These are phyloP conservation scores for Timandra comae DNA, from an alignment of 2,888 invertebrate species.

Conservation along the genomic window DNA sequence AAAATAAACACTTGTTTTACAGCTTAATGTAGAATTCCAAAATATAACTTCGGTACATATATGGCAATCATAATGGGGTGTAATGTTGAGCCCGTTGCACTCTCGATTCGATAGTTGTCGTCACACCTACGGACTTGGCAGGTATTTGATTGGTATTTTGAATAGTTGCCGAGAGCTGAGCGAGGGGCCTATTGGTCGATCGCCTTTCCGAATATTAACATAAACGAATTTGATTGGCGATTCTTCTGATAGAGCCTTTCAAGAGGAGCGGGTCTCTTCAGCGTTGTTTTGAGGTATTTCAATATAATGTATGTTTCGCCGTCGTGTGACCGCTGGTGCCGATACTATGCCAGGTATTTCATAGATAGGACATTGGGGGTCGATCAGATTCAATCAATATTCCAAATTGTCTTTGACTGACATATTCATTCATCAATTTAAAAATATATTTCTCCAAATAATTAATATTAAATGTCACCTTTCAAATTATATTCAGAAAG, in stretches of 20 bases:
- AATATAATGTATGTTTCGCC: conserved; percentile 47
- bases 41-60: conserved; percentile 62
- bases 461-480: not conserved
- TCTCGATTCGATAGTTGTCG: conserved; percentile 70
- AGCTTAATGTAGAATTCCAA: conserved; percentile 70
- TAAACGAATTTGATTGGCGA: conserved; percentile 25
- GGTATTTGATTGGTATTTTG: conserved; percentile 75
- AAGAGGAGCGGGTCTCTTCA: conserved; percentile 45
- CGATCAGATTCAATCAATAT: conserved; percentile 2
- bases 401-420: not conserved
- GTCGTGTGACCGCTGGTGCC: conserved; percentile 46
- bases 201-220: conserved; percentile 16
- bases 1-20: conserved; percentile 74
- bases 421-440: too few relatives aligned
- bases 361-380: conserved; percentile 48
- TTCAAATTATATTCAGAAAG: not conserved
- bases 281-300: conserved; percentile 67
- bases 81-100: conserved; percentile 56
- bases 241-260: conserved; percentile 36
- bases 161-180: conserved; percentile 45
- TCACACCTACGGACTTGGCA: conserved; percentile 73
- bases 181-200: conserved; percentile 37
- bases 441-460: too few relatives aligned
- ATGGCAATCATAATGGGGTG: conserved; percentile 66
- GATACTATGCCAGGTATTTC: conserved; percentile 62